These are phyloP conservation scores for Actenoides hombroni DNA, from an alignment of 2,113 vertebrate genomes.

Conservation along the genomic window DNA sequence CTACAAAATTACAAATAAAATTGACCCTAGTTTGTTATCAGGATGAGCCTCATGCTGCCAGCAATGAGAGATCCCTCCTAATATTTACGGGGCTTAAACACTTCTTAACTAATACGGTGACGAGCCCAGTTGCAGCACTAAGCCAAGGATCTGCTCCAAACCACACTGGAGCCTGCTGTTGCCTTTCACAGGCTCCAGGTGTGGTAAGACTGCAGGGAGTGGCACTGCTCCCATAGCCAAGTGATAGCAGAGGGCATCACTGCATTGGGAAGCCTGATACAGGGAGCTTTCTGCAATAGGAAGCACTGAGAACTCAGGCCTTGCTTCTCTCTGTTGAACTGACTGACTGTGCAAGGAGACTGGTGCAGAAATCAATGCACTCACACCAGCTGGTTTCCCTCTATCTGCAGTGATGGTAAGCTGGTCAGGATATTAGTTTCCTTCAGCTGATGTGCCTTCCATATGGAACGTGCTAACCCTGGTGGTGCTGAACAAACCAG, in stretches of 20 bases:
- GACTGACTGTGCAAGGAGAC: neutral
- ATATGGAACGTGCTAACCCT: neutral
- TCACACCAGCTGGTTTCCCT: neutral
- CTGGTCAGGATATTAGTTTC: neutral
- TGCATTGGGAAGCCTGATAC: accelerated
- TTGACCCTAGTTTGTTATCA: neutral
- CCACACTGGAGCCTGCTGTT: neutral
- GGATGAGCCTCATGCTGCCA: neutral
- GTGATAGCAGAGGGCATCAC: neutral
- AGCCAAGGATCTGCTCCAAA: neutral
- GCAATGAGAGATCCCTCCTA: neutral
- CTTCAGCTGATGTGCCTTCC: neutral
- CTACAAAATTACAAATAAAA: neutral
- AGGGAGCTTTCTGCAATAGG: neutral
- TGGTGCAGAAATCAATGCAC: constrained; percentile 27
- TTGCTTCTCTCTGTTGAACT: neutral
- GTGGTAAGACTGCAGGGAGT: neutral
- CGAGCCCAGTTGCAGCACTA: neutral
- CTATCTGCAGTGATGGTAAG: neutral
- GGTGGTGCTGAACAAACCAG: neutral
- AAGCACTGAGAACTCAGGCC: neutral
- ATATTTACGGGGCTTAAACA: neutral
- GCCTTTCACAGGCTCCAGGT: neutral
- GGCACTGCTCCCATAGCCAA: neutral
- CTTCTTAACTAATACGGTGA: neutral